Percentiles rank a stretch among this genome's conserved stretches.
These are phyloP conservation scores for Daptonema setosum DNA, from an alignment of 2,888 invertebrate species.

Conservation along the genomic window DNA sequence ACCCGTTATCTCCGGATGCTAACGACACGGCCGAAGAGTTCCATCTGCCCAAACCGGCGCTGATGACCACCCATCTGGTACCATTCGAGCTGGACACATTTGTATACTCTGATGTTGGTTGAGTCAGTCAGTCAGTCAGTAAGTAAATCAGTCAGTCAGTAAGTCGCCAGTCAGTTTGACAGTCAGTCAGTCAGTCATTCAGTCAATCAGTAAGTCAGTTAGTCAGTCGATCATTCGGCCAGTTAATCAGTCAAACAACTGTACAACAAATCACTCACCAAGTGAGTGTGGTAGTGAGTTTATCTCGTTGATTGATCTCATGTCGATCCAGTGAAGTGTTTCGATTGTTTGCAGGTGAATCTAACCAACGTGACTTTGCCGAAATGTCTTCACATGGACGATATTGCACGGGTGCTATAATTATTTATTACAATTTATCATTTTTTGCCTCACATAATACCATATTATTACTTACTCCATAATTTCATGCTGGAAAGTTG, in stretches of 20 bases:
- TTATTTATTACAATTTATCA: no score
- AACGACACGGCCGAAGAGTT: neutral
- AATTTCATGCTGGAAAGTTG: no score
- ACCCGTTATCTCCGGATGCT: neutral
- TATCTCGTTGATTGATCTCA: no score
- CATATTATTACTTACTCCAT: no score
- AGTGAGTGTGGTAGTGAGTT: neutral
- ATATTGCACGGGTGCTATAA: slow-evolving; percentile 10
- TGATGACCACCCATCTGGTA: slow-evolving; percentile 18
- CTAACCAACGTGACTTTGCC: slow-evolving; percentile 19
- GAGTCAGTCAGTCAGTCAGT: neutral
- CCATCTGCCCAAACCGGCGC: slow-evolving; percentile 7
- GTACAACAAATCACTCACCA: neutral
- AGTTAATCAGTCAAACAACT: no score
- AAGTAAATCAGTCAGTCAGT: no score
- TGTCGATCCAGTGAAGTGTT: no score
- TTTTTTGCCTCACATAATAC: no score
- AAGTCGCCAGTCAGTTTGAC: no score
- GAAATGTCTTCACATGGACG: slow-evolving; percentile 16
- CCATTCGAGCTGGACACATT: slow-evolving; percentile 20
- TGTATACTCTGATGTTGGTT: slow-evolving; percentile 16
- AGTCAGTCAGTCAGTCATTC: no score
- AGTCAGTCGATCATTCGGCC: no score
- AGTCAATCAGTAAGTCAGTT: no score
- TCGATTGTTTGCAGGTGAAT: slow-evolving; percentile 5